A percentile compares a stretch with the other conserved stretches of the same genome.
Conservation (phyloP, 1,140 invertebrate species). For the Pseudomyrmex dendroicus region DNA sequence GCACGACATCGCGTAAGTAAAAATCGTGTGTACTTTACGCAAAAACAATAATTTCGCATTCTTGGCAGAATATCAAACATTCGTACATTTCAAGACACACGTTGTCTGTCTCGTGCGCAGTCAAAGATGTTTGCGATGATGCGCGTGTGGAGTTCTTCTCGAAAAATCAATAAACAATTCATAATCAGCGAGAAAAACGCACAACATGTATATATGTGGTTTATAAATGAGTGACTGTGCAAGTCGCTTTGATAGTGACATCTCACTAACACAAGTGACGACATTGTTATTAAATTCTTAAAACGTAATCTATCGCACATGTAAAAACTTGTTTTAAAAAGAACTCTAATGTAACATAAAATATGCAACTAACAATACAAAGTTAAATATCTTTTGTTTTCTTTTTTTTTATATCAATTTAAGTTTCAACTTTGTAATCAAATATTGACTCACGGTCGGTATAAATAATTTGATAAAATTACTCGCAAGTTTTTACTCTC, state of each 20-base stretch:
- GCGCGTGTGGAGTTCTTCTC: neutral
- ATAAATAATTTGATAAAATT: too few relatives aligned
- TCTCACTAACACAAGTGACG: neutral
- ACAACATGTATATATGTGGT: neutral
- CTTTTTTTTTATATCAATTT: neutral
- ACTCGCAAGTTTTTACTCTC: too few relatives aligned
- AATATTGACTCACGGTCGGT: too few relatives aligned
- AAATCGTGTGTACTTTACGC: slow-evolving; percentile 40
- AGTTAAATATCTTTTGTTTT: neutral
- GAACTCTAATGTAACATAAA: neutral
- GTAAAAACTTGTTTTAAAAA: neutral
- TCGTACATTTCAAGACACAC: neutral
- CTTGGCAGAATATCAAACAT: slow-evolving; percentile 57
- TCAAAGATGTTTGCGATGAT: slow-evolving; percentile 15
- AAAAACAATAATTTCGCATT: slow-evolving; percentile 59
- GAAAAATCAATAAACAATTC: neutral
- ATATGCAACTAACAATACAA: neutral
- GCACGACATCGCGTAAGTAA: neutral
- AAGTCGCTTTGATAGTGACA: neutral
- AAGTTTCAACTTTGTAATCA: neutral
- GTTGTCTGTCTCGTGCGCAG: slow-evolving; percentile 14
- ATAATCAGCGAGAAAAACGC: neutral
- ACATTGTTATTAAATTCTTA: slow-evolving; percentile 11
- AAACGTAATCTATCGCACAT: neutral
- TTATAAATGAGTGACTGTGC: neutral